Conservation (phyloP, 2,113 vertebrate species). For the Barbus barbus region DNA sequence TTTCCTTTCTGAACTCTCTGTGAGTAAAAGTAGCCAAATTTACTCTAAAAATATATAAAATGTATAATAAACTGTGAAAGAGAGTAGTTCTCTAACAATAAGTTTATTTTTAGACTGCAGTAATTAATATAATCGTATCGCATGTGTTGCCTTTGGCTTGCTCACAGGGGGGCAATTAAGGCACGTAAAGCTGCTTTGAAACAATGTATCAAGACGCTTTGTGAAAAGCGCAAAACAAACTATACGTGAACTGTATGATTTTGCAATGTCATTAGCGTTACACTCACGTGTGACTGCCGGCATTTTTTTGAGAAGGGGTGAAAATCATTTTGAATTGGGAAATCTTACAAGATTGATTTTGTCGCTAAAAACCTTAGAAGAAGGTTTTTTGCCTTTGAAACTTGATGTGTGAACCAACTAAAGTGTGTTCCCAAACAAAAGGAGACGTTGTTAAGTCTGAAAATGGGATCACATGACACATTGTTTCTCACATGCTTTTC, state of each 20-base stretch:
- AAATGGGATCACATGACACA: slow-evolving; percentile 39
- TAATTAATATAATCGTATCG: background rate
- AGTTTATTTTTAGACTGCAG: background rate
- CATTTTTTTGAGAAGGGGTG: background rate
- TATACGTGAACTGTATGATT: slow-evolving; percentile 6
- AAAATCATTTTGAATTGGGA: slow-evolving; percentile 4
- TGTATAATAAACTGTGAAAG: background rate
- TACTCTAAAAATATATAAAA: background rate
- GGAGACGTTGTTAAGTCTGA: slow-evolving; percentile 26
- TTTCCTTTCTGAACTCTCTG: too few species aligned
- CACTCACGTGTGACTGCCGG: background rate
- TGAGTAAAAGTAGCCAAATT: too few species aligned
- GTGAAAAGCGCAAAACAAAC: background rate
- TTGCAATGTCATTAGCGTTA: slow-evolving; percentile 15
- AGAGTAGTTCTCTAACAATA: background rate
- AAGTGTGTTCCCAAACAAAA: slow-evolving; percentile 41
- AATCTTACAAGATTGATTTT: background rate
- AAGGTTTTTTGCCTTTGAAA: slow-evolving; percentile 27
- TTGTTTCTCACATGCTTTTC: slow-evolving; percentile 33
- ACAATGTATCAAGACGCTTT: background rate
- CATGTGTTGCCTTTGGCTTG: background rate
- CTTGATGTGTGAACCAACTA: slow-evolving; percentile 15
- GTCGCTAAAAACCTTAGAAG: slow-evolving; percentile 11
- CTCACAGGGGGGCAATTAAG: background rate
- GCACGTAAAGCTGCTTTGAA: background rate